Evolutionary conservation across 2,888 invertebrate species (phyloP), one percentile per base, ranked within the genome.

Genomic region (Sclerodermus sp.): DNA sequence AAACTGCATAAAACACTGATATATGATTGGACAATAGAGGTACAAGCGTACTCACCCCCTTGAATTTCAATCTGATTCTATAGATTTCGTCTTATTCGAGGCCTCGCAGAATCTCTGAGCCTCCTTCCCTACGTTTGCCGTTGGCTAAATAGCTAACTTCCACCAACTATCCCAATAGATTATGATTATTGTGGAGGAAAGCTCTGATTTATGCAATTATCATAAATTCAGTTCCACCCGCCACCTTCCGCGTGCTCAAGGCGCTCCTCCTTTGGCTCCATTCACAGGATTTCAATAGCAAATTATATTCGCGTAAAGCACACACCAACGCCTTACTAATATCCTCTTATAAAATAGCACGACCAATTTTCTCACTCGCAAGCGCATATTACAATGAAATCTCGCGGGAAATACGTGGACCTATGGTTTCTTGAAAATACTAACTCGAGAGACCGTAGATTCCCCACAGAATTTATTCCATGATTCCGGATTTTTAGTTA

Each of bases 151-250:
- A 76, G 73, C 76, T 71, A 75, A 76, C 75, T 76, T 74, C 65
- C 69, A 64, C 64, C 73, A 76, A 75, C 76, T 76, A 76, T 76
- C 75, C 71, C 74, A 73, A 76, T 76, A 75, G 75, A 74, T 76
- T 76, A 76, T 74, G 75, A 76, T 76, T 74, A 74, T 76, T 76
- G 74, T 72, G 73, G 71, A 74, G 74, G 76, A 75, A 76, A 74
- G 75, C 74, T 71, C 70, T 75, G 75, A 75, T 76, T 76, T 76
- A 76, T 76, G 75, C 73, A 75, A 75, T 76, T 74, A 76, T 76
- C 75, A 75, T 76, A 76, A 75, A 76, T 76, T 74, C 67, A 64
- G 62, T 59, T 60, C 64, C 64, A 55, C 67, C 62, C 58, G 66
- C 67, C 68, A 64, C 67, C 69, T 74, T 71, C 64, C 70, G 69